Percentiles rank a stretch among this genome's conserved stretches.
These are phyloP conservation scores for Spinibarbus caldwelli DNA, from an alignment of 2,797 vertebrate genomes.

Conservation along the genomic window DNA sequence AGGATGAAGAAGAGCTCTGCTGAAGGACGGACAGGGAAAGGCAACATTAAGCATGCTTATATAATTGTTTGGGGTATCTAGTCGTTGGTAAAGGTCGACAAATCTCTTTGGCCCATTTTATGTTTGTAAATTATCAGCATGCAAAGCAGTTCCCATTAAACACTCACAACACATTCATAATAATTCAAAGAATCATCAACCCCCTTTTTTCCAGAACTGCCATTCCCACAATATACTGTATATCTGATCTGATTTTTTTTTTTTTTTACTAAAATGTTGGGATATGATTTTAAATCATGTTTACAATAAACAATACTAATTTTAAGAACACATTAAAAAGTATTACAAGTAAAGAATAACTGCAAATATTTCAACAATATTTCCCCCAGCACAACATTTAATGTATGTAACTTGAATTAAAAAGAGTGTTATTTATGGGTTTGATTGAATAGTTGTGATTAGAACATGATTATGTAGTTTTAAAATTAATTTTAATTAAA, in stretches of 20 bases:
- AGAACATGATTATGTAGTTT: background rate
- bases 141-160: conserved; percentile 41
- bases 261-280: background rate
- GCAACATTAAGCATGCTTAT: conserved; percentile 60
- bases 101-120: conserved; percentile 49
- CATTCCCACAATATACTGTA: background rate
- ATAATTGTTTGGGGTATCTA: conserved; percentile 59
- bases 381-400: background rate
- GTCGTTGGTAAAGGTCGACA: conserved; percentile 55
- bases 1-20: conserved; percentile 49
- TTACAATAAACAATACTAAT: background rate
- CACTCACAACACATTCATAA: background rate
- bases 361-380: background rate
- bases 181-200: background rate
- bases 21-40: conserved; percentile 54
- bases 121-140: conserved; percentile 58
- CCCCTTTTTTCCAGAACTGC: background rate
- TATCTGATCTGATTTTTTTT: background rate
- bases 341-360: background rate
- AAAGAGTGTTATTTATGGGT: background rate
- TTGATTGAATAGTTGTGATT: background rate
- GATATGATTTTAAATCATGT: background rate
- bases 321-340: background rate
- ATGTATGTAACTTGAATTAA: background rate
- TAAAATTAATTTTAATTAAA: background rate